Evolutionary conservation across 2,797 vertebrate genomes (phyloP), one percentile per base, ranked within the genome.

Genomic region (Falco novaeseelandiae): DNA sequence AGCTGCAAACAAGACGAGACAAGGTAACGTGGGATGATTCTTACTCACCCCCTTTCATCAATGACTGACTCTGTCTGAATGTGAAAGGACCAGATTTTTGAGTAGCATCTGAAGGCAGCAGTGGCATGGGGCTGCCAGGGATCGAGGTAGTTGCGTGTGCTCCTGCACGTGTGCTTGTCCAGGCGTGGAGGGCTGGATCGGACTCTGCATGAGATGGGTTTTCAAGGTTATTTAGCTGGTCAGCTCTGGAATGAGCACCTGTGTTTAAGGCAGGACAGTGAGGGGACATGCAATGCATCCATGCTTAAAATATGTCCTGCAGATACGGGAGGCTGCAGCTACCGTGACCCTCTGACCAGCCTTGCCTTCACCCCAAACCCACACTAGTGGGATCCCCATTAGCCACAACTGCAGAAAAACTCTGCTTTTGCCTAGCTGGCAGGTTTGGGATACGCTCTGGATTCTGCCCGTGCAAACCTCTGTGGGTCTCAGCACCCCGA

Each of bases 31-130:
- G 90, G 89, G 92, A 85, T 59, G 87, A 52, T 58, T 29, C 58
- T 95, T 90, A 89, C 59, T 94, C 96, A 97, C 59, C 38, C 18
- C 1, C 0, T 34, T 77, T 4, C 14, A 2, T 25, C 0, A 8
- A 49, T 95, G 96, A 95, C 90, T 95, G 90, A 9, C 73, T 82
- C 80, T 13, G 5, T 29, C 58, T 94, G 93, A 96, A 96, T 83
- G 95, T 51, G 22, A 94, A 90, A 96, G 83, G 83, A 81, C 54
- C 86, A 87, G 92, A 72, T 58, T 62, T 95, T 13, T 93, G 54
- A 62, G 77, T 2, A 9, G 80, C 80, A 55, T 87, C 61, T 0
- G 2, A 82, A 70, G 71, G 87, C 38, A 6, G 46, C 18, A 77
- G 67, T 0, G 0, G 55, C 5, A 9, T 3, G 0, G 0, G 48